phyloP scores from a whole-genome alignment of 2,113 vertebrate genomes.

The Hydropotes inermis region DNA sequence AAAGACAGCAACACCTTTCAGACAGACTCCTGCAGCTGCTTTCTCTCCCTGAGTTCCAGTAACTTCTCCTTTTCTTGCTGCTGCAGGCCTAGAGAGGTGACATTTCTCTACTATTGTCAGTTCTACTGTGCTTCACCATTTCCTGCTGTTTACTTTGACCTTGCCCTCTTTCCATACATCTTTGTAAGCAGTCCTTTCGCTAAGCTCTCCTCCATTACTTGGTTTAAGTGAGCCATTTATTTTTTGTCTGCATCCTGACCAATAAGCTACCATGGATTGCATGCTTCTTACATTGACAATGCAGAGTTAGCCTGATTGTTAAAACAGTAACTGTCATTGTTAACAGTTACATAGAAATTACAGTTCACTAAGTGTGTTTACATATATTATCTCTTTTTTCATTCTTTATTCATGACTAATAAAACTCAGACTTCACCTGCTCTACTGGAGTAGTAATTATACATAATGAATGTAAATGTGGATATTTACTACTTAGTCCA shows the following conservation, averaged over 20 bases:
- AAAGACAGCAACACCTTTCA: not conserved
- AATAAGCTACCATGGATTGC: not conserved
- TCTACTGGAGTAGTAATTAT: not conserved
- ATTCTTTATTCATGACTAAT: not conserved
- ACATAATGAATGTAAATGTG: not conserved
- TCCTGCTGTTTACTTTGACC: not conserved
- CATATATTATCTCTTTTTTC: not conserved
- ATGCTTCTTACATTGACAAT: not conserved
- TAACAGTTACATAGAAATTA: not conserved
- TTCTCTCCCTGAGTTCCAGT: not conserved
- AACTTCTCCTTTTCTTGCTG: not conserved
- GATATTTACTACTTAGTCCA: not conserved
- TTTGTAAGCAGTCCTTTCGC: conserved; percentile 11
- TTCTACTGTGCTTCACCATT: not conserved
- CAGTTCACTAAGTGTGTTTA: not conserved
- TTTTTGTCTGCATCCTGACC: not conserved
- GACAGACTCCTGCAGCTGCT: not conserved
- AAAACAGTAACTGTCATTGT: not conserved
- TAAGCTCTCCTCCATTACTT: not conserved
- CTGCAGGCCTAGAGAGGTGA: not conserved
- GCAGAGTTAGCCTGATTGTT: not conserved
- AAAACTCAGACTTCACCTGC: not conserved
- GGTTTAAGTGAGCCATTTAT: conserved; percentile 7
- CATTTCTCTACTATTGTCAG: not conserved
- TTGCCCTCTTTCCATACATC: not conserved